These are phyloP conservation scores for Clamator glandarius DNA, from an alignment of 2,797 vertebrate genomes.

Conservation along the genomic window DNA sequence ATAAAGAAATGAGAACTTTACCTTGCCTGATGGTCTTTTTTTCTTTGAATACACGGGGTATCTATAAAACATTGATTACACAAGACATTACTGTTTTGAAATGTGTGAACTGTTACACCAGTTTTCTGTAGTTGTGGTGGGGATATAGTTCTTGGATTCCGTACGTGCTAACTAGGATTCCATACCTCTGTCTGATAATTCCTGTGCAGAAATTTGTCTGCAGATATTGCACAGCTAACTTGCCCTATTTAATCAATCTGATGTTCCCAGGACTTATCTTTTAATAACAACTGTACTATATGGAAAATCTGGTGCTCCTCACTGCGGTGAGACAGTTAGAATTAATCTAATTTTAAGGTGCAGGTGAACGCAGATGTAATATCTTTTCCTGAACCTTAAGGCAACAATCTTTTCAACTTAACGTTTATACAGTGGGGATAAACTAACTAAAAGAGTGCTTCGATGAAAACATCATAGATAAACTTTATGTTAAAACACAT, in stretches of 20 bases:
- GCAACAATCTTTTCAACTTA: not conserved
- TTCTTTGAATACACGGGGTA: not conserved
- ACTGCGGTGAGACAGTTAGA: not conserved
- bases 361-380: not conserved
- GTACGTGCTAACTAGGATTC: rapidly evolving
- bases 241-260: not conserved
- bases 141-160: not conserved
- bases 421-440: not conserved
- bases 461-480: not conserved
- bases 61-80: not conserved
- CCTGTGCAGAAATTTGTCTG: not conserved
- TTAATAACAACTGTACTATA: not conserved
- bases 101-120: not conserved
- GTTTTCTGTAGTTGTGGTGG: not conserved
- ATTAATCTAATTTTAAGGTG: not conserved
- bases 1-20: not conserved
- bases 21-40: not conserved
- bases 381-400: not conserved
- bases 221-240: not conserved
- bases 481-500: not conserved
- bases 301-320: not conserved
- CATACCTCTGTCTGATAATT: not conserved
- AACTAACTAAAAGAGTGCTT: not conserved
- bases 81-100: not conserved
- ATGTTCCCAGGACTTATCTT: not conserved